Base-by-base conservation (phyloP, 2,113 vertebrate species). In the Bucco capensis region DNA sequence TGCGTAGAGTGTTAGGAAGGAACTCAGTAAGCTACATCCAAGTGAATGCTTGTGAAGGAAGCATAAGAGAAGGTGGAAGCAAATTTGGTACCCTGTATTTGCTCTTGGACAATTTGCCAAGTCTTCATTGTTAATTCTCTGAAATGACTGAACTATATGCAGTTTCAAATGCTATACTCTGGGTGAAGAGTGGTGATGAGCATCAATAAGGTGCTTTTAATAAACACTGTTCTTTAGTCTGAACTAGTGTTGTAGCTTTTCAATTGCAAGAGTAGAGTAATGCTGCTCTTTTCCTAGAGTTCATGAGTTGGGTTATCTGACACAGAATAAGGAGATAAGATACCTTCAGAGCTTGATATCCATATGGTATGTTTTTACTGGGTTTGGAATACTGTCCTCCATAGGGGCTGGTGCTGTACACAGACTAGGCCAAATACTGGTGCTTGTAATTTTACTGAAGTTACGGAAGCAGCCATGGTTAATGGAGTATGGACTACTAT, bases 201-300 rank as follows among this genome's bases (percentile, higher is more conserved):
- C 44, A 9, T 62, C 67, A 66, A 80, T 24, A 35, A 64, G 12
- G 7, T 61, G n/a, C 58, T 80, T 65, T 67, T 62, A 51, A 24
- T 71, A 42, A 53, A 18, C 27, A 28, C 18, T 30, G 8, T 62
- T 76, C 10, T 38, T 76, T 28, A 77, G 62, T 38, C 40, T 64
- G 56, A 82, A 46, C 38, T 64, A 44, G 37, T 17, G 15, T 13
- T 62, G 15, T 42, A 83, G 58, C 46, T 75, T 70, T 60, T 70
- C 35, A 16, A 0, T 51, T 66, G 30, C 0, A 0, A 53, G 56
- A 64, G 21, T 25, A 31, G 33, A 40, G 8, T 27, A 16, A n/a
- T 69, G 38, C 24, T 69, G 18, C 38, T 58, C 38, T 30, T 7
- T 58, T 81, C 31, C 24, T 49, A 7, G 38, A 54, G 46, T 40